Evolutionary conservation across 2,888 invertebrate species (phyloP).

Genomic region (Digitonthophagus gazella): DNA sequence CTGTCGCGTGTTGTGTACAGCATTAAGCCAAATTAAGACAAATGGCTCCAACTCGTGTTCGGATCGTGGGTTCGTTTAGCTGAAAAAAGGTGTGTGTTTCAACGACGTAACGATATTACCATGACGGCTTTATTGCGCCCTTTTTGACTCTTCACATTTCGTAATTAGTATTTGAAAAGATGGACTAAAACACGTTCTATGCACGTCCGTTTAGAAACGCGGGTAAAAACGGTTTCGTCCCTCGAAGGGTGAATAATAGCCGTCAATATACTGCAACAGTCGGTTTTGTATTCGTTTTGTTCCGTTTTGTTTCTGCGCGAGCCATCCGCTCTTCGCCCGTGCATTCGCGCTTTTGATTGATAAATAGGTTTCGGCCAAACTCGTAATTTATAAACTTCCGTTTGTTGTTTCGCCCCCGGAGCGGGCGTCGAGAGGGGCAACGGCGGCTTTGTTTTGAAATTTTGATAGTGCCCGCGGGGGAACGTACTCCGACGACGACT

Average conservation of each 20-base stretch:
- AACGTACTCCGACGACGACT: not conserved
- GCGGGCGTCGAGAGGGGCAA: conserved; percentile 1
- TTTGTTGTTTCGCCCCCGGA: conserved; percentile 9
- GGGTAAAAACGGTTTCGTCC: not conserved
- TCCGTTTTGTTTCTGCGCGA: not conserved
- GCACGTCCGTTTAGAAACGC: not conserved
- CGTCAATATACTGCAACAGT: conserved; percentile 10
- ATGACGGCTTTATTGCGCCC: not conserved
- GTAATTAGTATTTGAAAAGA: not conserved
- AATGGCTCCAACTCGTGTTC: not conserved
- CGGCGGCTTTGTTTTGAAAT: not conserved
- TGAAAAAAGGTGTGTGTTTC: not conserved
- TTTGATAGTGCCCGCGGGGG: too few relatives aligned
- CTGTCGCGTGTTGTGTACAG: not conserved
- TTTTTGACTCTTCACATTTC: too few relatives aligned
- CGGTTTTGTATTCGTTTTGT: conserved; percentile 9
- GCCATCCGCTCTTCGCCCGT: conserved; percentile 3
- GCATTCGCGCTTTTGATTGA: conserved; percentile 14
- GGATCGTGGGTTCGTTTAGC: too few relatives aligned
- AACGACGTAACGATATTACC: not conserved
- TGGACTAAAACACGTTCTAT: not conserved
- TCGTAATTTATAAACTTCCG: conserved; percentile 17
- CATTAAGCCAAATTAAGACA: not conserved
- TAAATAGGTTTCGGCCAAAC: conserved; percentile 14
- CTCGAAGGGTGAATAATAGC: conserved; percentile 9